Evolutionary conservation across 2,888 invertebrate genomes (phyloP).

Genomic region (Camptogramma bilineatum): DNA sequence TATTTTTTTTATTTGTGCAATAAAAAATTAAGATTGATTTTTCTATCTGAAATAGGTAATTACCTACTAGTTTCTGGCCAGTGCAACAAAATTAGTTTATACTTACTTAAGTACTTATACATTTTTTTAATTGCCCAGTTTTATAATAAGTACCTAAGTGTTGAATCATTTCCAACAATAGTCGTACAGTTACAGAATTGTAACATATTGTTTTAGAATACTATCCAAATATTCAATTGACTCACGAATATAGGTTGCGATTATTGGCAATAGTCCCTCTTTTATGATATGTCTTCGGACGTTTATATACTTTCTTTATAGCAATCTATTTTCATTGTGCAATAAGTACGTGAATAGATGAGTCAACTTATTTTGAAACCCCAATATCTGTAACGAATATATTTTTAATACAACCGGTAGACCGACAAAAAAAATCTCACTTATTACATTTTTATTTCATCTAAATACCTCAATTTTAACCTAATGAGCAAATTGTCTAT

Average conservation of each 20-base stretch:
- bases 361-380: slow-evolving; percentile 4
- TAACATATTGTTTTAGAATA: too few relatives aligned
- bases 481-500: not conserved
- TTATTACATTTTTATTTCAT: not conserved
- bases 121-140: too few relatives aligned
- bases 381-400: not conserved
- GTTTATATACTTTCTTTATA: slow-evolving; percentile 7
- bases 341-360: not conserved
- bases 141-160: not conserved
- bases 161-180: not conserved
- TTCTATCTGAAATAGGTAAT: too few relatives aligned
- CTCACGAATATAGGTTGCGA: not conserved
- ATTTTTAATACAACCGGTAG: too few relatives aligned
- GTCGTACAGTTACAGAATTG: too few relatives aligned
- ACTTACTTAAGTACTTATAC: not conserved
- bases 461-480: slow-evolving; percentile 1
- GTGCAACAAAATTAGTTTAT: not conserved
- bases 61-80: too few relatives aligned
- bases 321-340: slow-evolving; percentile 11
- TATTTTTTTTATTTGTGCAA: too few relatives aligned
- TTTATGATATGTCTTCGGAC: not conserved
- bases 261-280: not conserved
- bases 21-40: too few relatives aligned
- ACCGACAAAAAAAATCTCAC: too few relatives aligned
- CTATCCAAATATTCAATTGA: too few relatives aligned